phyloP scores from a whole-genome alignment of 1,140 invertebrate genomes.

The Trichomalopsis sarcophagae region DNA sequence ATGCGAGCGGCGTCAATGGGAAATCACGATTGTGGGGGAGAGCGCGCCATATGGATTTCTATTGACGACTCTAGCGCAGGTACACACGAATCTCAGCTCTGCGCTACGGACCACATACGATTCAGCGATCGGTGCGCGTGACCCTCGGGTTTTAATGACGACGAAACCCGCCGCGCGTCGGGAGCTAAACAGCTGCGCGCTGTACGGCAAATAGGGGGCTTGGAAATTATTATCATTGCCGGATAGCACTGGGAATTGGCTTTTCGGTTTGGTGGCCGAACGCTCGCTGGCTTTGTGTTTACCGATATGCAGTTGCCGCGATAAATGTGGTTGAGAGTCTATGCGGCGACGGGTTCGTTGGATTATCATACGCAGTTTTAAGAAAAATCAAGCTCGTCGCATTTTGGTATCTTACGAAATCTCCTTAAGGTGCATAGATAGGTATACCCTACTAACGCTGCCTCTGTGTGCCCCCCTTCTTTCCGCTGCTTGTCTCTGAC shows the following conservation, averaged over 20 bases:
- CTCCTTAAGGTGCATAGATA: too few species aligned
- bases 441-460: too few species aligned
- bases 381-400: too few species aligned
- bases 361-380: too few species aligned
- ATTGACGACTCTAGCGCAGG: neutral
- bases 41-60: neutral
- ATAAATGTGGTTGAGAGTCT: too few species aligned
- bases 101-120: neutral
- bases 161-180: neutral
- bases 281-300: too few species aligned
- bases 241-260: neutral
- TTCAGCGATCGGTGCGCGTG: neutral
- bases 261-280: neutral
- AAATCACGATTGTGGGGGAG: neutral
- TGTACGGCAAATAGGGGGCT: neutral
- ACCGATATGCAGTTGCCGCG: too few species aligned
- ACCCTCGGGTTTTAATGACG: neutral
- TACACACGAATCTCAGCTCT: neutral
- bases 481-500: too few species aligned
- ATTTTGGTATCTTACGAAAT: too few species aligned
- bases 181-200: neutral
- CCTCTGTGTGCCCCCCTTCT: too few species aligned
- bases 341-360: too few species aligned
- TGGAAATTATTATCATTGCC: neutral
- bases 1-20: neutral